Conservation (phyloP, 2,113 vertebrate genomes). For the Rhegmatorhina hoffmannsi region DNA sequence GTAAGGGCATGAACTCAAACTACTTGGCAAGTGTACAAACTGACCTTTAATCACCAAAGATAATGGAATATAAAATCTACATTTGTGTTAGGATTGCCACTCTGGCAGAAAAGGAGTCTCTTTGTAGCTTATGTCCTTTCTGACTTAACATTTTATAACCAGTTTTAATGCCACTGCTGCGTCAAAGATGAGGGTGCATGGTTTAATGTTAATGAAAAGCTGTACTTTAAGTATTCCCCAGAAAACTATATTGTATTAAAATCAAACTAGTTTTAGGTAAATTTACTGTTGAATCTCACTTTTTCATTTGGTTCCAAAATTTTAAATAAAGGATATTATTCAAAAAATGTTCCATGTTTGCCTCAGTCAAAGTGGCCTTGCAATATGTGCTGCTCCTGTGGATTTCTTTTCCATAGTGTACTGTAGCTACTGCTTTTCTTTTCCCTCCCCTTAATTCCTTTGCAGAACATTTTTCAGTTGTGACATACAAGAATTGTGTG, state of each 20-base stretch:
- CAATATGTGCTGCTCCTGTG: background rate
- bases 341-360: background rate
- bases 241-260: background rate
- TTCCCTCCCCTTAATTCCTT: background rate
- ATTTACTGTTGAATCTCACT: background rate
- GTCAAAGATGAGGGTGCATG: background rate
- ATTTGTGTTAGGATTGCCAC: background rate
- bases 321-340: background rate
- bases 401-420: background rate
- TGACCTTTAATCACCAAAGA: constrained; percentile 30
- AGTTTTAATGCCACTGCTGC: background rate
- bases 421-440: background rate
- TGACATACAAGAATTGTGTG: background rate
- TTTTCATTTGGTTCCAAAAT: background rate
- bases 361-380: background rate
- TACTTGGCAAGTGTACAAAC: background rate
- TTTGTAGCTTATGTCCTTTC: background rate
- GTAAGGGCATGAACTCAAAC: background rate
- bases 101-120: background rate
- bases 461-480: background rate
- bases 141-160: constrained; percentile 4
- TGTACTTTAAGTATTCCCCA: background rate
- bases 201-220: background rate
- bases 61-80: constrained; percentile 15
- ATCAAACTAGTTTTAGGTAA: background rate